Base-by-base conservation (phyloP, 2,797 vertebrate genomes). In the Sebastes taczanowskii region DNA sequence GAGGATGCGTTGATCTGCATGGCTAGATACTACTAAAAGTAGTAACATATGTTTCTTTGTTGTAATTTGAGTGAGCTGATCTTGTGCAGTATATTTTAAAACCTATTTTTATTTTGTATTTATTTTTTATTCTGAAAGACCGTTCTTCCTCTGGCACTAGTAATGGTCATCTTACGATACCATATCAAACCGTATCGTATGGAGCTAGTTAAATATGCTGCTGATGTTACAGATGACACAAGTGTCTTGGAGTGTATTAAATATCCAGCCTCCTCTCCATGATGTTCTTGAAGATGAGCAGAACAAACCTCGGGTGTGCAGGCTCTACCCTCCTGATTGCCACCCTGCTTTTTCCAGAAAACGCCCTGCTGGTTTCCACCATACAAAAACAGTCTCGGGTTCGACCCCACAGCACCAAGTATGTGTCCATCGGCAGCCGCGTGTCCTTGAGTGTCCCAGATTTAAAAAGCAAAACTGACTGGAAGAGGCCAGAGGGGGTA, bases 381-480 rank as follows among this genome's bases (percentile, higher is more conserved):
- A 11, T 25, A 30, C 63, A 52, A 63, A 84, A 84, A 84, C 78
- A 53, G 55, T 66, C 56, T 64, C 75, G 71, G 80, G 78, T 87
- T 84, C 11, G 70, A 86, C 25, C 56, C 73, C 4, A 22, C 74
- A 22, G 70, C 73, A 29, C 52, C 53, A 6, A 74, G 60, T 73
- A 14, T 55, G 76, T 34, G 78, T 79, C 83, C 82, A 35, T 63
- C 70, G 32, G 77, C 74, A 7, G 69, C 85, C 46, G 69, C 64
- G 60, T 58, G 86, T 90, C 89, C 88, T 90, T 77, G 80, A 90
- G 62, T 52, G 76, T 90, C 87, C 87, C 74, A 13, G 59, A 72
- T 55, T 62, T 23, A 38, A 68, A 63, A 81, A 75, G 49, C 11
- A 27, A 30, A 62, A 35, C 61, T 42, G 34, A 7, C 25, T 52